phyloP scores from a whole-genome alignment of 2,113 vertebrate species.

The Trochalopteron elliotii region DNA sequence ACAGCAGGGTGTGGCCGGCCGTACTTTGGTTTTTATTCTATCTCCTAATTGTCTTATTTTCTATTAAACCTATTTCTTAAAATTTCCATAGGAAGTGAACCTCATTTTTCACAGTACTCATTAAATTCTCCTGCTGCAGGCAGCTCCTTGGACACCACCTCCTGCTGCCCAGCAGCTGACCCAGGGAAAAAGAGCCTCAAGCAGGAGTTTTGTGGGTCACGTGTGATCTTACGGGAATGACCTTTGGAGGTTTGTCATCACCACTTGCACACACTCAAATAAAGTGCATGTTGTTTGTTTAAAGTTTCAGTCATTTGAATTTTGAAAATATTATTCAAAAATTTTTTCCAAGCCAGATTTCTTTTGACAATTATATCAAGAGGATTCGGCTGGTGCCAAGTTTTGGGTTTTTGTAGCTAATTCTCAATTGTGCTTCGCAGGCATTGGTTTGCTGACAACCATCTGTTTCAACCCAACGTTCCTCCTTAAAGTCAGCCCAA shows the following conservation, averaged over 20 bases:
- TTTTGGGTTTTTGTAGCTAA: constrained; percentile 59
- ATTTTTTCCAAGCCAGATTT: constrained; percentile 59
- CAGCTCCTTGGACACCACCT: fast-evolving
- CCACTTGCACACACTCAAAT: neutral
- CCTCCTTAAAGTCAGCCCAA: constrained; percentile 46
- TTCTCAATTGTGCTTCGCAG: constrained; percentile 71
- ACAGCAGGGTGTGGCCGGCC: too few species aligned
- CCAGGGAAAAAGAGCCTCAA: fast-evolving
- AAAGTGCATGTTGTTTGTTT: constrained; percentile 66
- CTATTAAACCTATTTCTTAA: too few species aligned
- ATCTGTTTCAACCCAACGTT: constrained; percentile 66
- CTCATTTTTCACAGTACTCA: fast-evolving
- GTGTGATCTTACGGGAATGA: neutral
- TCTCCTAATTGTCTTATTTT: too few species aligned
- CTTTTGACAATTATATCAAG: constrained; percentile 75
- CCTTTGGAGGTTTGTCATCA: neutral
- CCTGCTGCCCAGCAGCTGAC: neutral
- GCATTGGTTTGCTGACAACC: constrained; percentile 66
- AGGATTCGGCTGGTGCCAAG: constrained; percentile 47
- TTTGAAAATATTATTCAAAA: constrained; percentile 60
- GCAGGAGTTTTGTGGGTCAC: neutral
- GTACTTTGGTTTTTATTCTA: too few species aligned
- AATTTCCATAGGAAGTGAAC: too few species aligned
- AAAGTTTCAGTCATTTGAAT: constrained; percentile 51
- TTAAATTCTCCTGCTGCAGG: neutral